Percentiles rank a stretch among this genome's conserved stretches.
These are phyloP conservation scores for Periphyllus acericola DNA, from an alignment of 2,888 invertebrate genomes.

Conservation along the genomic window DNA sequence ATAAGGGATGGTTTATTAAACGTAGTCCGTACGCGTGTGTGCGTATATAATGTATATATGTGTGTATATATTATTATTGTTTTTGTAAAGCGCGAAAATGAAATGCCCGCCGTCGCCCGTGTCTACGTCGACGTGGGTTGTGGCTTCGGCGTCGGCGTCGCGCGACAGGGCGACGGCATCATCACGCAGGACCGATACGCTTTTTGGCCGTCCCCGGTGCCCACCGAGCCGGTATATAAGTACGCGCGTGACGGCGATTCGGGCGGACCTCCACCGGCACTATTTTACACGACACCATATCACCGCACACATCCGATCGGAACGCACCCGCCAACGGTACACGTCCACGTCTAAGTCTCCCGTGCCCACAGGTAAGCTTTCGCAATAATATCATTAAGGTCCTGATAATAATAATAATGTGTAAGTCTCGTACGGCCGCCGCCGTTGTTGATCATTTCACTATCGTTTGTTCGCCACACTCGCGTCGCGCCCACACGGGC, in stretches of 20 bases:
- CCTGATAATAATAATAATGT: background rate
- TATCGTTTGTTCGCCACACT: too few relatives aligned
- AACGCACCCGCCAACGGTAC: background rate
- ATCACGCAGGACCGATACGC: slow-evolving; percentile 42
- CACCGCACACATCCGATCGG: slow-evolving; percentile 11
- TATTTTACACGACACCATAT: background rate
- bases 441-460: background rate
- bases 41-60: too few relatives aligned
- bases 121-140: background rate
- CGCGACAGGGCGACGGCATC: background rate
- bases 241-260: slow-evolving; percentile 35
- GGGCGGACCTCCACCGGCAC: slow-evolving; percentile 25
- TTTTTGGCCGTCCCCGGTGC: slow-evolving; percentile 24
- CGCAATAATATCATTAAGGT: background rate
- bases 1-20: too few relatives aligned
- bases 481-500: too few relatives aligned
- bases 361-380: background rate
- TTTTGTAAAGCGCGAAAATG: background rate
- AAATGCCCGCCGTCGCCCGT: too few relatives aligned
- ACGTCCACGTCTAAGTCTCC: background rate
- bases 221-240: slow-evolving; percentile 35
- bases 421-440: too few relatives aligned
- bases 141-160: background rate
- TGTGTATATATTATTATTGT: too few relatives aligned
- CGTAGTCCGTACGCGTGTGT: too few relatives aligned